phyloP scores from a whole-genome alignment of 2,888 invertebrate genomes.

The Prostheceraeus crozeri region DNA sequence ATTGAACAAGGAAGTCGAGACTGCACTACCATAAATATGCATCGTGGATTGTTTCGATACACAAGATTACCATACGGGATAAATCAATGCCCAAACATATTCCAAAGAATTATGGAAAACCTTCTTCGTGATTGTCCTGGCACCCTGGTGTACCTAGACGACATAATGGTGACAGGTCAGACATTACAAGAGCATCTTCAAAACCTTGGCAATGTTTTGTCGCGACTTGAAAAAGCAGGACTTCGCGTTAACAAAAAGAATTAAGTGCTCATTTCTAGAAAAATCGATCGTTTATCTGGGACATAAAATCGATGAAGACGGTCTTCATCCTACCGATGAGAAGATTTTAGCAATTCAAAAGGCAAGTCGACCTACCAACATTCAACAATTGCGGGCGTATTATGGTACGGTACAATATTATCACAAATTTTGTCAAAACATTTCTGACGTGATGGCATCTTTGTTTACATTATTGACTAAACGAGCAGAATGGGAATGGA shows the following conservation, averaged over 20 bases:
- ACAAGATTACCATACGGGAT: slow-evolving; percentile 15
- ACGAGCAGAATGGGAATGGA: slow-evolving; percentile 6
- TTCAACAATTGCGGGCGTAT: slow-evolving; percentile 21
- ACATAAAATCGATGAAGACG: slow-evolving; percentile 21
- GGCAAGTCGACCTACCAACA: slow-evolving; percentile 9
- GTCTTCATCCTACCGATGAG: slow-evolving; percentile 20
- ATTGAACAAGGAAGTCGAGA: slow-evolving; percentile 5
- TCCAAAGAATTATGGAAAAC: slow-evolving; percentile 24
- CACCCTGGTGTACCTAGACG: slow-evolving; percentile 28
- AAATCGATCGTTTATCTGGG: slow-evolving; percentile 29
- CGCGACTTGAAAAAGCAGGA: not conserved
- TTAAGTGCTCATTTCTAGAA: slow-evolving; percentile 39
- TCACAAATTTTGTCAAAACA: slow-evolving; percentile 10
- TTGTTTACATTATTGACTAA: slow-evolving; percentile 1
- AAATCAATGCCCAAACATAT: not conserved
- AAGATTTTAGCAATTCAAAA: slow-evolving; percentile 29
- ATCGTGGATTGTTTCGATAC: not conserved
- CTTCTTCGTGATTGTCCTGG: slow-evolving; percentile 17
- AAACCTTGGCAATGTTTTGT: slow-evolving; percentile 25
- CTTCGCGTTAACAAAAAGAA: slow-evolving; percentile 3
- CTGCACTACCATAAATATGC: slow-evolving; percentile 11
- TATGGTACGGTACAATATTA: slow-evolving; percentile 30
- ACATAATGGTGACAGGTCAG: slow-evolving; percentile 32
- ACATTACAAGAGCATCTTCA: slow-evolving; percentile 22
- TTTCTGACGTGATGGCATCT: slow-evolving; percentile 1